These are phyloP conservation scores for Sturnus vulgaris DNA, from an alignment of 2,113 vertebrate genomes.

Conservation along the genomic window DNA sequence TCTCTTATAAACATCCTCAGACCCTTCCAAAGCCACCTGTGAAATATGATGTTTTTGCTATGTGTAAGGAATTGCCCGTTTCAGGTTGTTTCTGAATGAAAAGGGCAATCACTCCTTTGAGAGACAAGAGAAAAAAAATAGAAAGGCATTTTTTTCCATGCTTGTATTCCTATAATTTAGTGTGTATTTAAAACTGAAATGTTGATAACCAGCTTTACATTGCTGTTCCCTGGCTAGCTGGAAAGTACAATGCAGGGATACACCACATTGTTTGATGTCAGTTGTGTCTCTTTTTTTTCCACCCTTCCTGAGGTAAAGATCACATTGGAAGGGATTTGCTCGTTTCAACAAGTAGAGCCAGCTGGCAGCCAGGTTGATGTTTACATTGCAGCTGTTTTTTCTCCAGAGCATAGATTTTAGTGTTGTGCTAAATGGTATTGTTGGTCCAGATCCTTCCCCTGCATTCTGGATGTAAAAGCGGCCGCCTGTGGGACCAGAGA, in stretches of 20 bases:
- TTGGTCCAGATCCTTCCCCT: neutral
- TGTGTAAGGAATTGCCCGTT: neutral
- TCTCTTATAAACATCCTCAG: neutral
- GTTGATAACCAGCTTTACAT: neutral
- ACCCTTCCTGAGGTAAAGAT: neutral
- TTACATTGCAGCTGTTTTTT: neutral
- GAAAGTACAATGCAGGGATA: neutral
- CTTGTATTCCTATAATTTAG: neutral
- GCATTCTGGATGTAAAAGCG: neutral
- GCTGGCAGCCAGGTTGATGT: neutral
- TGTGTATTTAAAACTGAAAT: neutral
- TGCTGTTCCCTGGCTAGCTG: neutral
- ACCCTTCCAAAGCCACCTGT: neutral
- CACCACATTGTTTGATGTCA: neutral
- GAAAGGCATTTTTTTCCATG: neutral
- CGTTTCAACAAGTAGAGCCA: conserved; percentile 2
- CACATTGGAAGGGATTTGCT: neutral
- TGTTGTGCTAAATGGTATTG: neutral
- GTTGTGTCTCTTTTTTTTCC: neutral
- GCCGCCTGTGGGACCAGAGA: neutral
- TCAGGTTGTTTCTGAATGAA: neutral
- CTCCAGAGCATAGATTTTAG: neutral
- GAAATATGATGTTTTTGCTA: neutral
- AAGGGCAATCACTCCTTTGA: neutral
- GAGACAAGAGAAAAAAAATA: neutral